Conservation (phyloP, 2,797 vertebrate species). For the Cuniculus paca region DNA sequence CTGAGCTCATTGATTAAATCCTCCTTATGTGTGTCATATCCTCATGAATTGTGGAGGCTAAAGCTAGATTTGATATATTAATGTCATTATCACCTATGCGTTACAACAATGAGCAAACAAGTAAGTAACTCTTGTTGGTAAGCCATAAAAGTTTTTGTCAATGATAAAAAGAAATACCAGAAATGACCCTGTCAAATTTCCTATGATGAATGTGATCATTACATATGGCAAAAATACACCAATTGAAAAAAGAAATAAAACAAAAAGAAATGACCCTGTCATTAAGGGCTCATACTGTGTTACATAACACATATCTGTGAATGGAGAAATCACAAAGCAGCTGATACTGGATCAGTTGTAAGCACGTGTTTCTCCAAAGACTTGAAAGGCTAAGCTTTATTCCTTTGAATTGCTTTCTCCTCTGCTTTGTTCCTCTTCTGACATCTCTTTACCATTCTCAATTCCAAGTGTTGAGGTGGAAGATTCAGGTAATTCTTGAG, state of each 20-base stretch:
- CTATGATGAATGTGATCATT: neutral
- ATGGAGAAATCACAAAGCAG: neutral
- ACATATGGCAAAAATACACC: neutral
- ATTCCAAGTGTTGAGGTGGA: neutral
- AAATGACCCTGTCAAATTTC: neutral
- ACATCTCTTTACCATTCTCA: neutral
- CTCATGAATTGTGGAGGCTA: constrained; percentile 13
- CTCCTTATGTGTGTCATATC: constrained; percentile 24
- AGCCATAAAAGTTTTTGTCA: neutral
- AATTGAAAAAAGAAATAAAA: neutral
- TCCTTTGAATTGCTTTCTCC: neutral
- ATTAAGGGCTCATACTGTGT: neutral
- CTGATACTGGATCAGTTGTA: neutral
- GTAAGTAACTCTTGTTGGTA: neutral
- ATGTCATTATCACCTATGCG: neutral
- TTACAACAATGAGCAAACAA: neutral
- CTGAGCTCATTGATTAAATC: constrained; percentile 43
- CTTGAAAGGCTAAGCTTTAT: neutral
- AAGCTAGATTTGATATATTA: constrained; percentile 8
- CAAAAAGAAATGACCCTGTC: neutral
- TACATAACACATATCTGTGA: neutral
- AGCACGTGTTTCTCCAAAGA: constrained; percentile 1
- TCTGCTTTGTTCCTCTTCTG: neutral
- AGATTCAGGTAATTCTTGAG: neutral
- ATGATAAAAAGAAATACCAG: constrained; percentile 11